phyloP scores from a whole-genome alignment of 2,888 invertebrate species.

The Rhagonycha fulva region DNA sequence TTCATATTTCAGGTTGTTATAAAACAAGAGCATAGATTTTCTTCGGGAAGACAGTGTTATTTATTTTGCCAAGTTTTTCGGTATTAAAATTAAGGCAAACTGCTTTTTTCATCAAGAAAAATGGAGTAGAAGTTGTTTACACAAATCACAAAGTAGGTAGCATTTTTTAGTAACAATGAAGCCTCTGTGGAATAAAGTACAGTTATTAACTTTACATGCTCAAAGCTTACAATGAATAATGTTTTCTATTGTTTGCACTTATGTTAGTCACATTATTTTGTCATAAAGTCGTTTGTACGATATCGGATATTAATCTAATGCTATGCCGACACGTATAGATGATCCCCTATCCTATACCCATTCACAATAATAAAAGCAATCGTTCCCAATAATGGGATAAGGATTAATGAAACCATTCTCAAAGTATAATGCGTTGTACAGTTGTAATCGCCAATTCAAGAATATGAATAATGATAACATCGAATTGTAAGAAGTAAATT shows the following conservation, averaged over 20 bases:
- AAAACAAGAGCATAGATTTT: background rate
- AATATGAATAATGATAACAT: constrained; percentile 22
- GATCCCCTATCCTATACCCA: background rate
- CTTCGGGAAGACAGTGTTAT: background rate
- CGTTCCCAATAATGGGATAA: background rate
- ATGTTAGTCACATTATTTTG: background rate
- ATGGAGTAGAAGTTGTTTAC: background rate
- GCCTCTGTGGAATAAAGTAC: background rate
- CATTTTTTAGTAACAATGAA: background rate
- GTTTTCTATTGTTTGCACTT: background rate
- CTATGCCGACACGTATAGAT: constrained; percentile 19
- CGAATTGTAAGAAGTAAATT: constrained; percentile 26
- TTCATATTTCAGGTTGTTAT: background rate
- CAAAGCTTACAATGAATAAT: background rate
- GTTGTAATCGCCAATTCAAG: constrained; percentile 17
- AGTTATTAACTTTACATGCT: background rate
- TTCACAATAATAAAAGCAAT: background rate
- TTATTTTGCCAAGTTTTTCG: background rate
- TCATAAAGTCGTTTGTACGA: constrained; percentile 7
- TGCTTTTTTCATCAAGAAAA: background rate
- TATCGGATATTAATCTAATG: constrained; percentile 17
- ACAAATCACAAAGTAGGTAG: background rate
- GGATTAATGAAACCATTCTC: background rate
- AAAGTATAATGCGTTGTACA: background rate
- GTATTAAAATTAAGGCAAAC: background rate